A percentile compares a stretch with the other conserved stretches of the same genome.
These are phyloP conservation scores for Amblyjoppa fuscipennis DNA, from an alignment of 2,888 invertebrate species.

Conservation along the genomic window DNA sequence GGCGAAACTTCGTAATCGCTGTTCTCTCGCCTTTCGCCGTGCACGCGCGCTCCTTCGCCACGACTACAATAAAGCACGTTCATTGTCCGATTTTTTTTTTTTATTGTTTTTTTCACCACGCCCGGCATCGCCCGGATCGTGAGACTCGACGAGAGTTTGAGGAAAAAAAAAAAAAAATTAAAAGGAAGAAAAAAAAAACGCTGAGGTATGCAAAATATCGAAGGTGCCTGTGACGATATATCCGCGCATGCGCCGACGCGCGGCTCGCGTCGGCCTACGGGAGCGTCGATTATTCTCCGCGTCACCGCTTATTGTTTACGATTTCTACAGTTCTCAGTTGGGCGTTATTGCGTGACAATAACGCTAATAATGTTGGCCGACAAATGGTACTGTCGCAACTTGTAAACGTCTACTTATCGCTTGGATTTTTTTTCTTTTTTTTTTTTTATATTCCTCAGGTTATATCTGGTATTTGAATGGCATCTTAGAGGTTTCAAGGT, in stretches of 20 bases:
- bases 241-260: slow-evolving; percentile 1
- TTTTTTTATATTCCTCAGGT: not conserved
- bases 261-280: not conserved
- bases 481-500: slow-evolving; percentile 36
- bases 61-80: slow-evolving; percentile 38
- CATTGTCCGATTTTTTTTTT: slow-evolving; percentile 59
- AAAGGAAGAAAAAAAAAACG: slow-evolving; percentile 52
- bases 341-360: not conserved
- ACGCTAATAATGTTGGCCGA: not conserved
- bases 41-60: slow-evolving; percentile 57
- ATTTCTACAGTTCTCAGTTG: not conserved
- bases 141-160: slow-evolving; percentile 51
- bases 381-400: not conserved
- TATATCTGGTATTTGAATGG: slow-evolving; percentile 52
- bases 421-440: slow-evolving; percentile 6
- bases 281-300: not conserved
- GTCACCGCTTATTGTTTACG: slow-evolving; percentile 13
- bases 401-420: not conserved
- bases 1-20: slow-evolving; percentile 35
- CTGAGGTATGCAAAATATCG: slow-evolving; percentile 45
- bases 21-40: slow-evolving; percentile 30
- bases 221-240: slow-evolving; percentile 16
- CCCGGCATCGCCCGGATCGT: slow-evolving; percentile 42
- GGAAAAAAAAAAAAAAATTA: slow-evolving; percentile 18
- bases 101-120: slow-evolving; percentile 36